These are phyloP conservation scores for Ceraclea dissimilis DNA, from an alignment of 2,888 invertebrate species.

Conservation along the genomic window DNA sequence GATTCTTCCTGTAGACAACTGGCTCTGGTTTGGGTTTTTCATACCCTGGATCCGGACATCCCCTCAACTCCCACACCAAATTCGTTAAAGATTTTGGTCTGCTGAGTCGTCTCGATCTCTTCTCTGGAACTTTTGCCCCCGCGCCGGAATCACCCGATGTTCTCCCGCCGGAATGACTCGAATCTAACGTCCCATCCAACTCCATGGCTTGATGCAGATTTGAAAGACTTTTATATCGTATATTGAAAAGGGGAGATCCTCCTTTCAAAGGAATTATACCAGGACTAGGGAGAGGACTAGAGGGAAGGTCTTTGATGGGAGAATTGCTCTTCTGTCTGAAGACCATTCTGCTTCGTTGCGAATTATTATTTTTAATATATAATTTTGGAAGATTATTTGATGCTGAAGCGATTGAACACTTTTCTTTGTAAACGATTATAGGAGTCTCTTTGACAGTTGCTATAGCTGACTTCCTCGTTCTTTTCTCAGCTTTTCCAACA, in stretches of 20 bases:
- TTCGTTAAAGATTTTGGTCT: constrained; percentile 81
- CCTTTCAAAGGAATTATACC: constrained; percentile 50
- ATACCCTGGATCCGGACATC: constrained; percentile 37
- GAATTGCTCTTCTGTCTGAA: constrained; percentile 66
- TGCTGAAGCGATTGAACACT: constrained; percentile 47
- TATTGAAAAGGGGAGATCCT: constrained; percentile 70
- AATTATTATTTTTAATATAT: constrained; percentile 69
- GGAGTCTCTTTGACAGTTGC: constrained; percentile 47
- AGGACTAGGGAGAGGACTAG: constrained; percentile 53
- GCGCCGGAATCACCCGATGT: constrained; percentile 78
- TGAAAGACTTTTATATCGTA: constrained; percentile 61
- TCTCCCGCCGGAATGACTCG: constrained; percentile 80
- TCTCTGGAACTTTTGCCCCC: constrained; percentile 73
- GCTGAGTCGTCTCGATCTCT: constrained; percentile 71
- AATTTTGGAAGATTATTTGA: constrained; percentile 61
- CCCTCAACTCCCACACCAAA: constrained; percentile 71
- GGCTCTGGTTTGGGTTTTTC: constrained; percentile 47
- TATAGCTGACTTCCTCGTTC: constrained; percentile 62
- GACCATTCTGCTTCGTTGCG: constrained; percentile 55
- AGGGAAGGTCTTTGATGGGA: constrained; percentile 61
- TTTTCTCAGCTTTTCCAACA: constrained; percentile 59
- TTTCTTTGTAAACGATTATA: constrained; percentile 51
- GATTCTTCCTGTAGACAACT: constrained; percentile 42
- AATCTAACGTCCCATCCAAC: constrained; percentile 77
- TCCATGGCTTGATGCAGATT: constrained; percentile 69